Conservation (phyloP, 2,797 vertebrate species). For the Odontamblyopus rebecca region DNA sequence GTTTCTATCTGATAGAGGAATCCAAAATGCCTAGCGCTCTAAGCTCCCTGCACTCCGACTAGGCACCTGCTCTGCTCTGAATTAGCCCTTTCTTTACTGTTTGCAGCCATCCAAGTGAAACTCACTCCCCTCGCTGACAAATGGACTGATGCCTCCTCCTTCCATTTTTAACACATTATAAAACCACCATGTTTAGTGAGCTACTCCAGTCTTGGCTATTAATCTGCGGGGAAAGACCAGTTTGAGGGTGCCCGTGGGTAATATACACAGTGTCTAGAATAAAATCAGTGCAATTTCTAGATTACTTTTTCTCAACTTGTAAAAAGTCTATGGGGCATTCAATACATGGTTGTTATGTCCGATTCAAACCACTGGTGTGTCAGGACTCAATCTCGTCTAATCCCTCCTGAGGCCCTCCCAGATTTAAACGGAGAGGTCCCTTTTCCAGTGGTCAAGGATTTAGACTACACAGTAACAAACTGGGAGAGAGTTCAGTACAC, state of each 20-base stretch:
- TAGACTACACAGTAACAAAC: neutral
- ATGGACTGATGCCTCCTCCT: conserved; percentile 53
- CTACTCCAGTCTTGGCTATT: conserved; percentile 45
- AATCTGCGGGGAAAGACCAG: conserved; percentile 45
- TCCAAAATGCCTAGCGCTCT: conserved; percentile 35
- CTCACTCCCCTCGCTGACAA: conserved; percentile 59
- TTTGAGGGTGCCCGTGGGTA: conserved; percentile 29
- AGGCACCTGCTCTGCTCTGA: conserved; percentile 72
- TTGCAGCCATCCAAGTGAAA: conserved; percentile 67
- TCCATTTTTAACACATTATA: conserved; percentile 50
- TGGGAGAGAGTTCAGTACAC: no score
- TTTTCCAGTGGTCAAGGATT: conserved; percentile 8
- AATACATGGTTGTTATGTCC: conserved; percentile 36
- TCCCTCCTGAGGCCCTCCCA: conserved; percentile 49
- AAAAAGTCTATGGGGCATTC: conserved; percentile 59
- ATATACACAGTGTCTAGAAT: conserved; percentile 11
- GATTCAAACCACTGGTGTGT: conserved; percentile 54
- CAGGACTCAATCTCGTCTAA: conserved; percentile 40
- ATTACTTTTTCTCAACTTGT: conserved; percentile 38
- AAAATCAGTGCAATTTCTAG: conserved; percentile 40
- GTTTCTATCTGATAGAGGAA: conserved; percentile 56
- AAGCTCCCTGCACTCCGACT: conserved; percentile 49
- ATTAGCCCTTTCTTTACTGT: conserved; percentile 73
- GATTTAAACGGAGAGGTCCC: conserved; percentile 30
- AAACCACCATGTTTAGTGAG: conserved; percentile 54